Evolutionary conservation across 2,113 vertebrate genomes (phyloP), one percentile per base, ranked within the genome.

Genomic region (Uria lomvia): DNA sequence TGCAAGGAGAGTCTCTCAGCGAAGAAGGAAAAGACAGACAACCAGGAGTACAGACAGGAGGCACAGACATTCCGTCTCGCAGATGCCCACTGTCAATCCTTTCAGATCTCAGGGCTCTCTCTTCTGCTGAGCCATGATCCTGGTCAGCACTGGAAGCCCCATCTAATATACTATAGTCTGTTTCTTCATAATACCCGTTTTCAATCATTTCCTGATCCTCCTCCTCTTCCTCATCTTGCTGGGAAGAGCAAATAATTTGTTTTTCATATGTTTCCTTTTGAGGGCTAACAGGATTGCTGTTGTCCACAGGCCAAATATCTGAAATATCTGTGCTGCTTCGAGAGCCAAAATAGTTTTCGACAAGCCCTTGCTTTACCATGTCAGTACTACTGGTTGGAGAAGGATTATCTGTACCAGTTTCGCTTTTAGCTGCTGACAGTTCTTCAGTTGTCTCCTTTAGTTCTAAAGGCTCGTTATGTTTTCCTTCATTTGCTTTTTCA

Each of bases 291-390:
- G 95, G 94, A 93, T 97, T 97, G 30, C 97, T 98, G 43, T 96
- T 98, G 95, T 98, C 98, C 88, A 97, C 26, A 43, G 98, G 98
- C 94, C 98, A 99, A 83, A 98, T 98, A 83, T 99, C 98, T 36
- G 98, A 99, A 95, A 98, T 97, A 92, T 98, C 98, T 6, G 98
- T 98, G 97, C 98, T 99, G 45, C 98, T 99, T 96, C 96, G 98
- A 71, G 98, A 99, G 63, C 99, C 99, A 97, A 99, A 99, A 96
- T 99, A 99, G 97, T 99, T 99, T 97, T 99, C 99, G 7, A 99
- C 99, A 98, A 99, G 98, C 34, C 99, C 99, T 80, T 99, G 98
- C 72, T 99, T 99, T 38, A 99, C 99, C 65, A 99, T 92, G 97
- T 99, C 99, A 84, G 98, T 98, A 97, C 98, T 99, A 94, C 98